phyloP scores from a whole-genome alignment of 2,113 vertebrate genomes.

The Rhinolophus ferrumequinum region DNA sequence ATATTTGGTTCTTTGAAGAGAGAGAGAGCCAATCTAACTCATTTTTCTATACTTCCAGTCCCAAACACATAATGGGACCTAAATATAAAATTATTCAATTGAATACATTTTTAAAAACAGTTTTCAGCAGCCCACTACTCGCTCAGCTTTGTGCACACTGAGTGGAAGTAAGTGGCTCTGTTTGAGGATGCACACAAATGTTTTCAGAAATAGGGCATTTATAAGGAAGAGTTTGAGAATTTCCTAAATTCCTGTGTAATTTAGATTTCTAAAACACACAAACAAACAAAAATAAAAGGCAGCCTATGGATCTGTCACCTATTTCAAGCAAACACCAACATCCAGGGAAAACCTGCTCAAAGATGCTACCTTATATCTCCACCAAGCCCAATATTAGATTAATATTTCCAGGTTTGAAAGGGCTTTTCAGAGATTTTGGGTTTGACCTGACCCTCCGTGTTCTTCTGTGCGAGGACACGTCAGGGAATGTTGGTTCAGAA shows the following conservation, averaged over 20 bases:
- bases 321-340: background rate
- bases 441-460: background rate
- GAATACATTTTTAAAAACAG: background rate
- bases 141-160: background rate
- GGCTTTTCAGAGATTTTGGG: background rate
- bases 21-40: background rate
- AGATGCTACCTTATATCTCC: rapidly evolving
- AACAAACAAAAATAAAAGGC: background rate
- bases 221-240: background rate
- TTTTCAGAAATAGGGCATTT: background rate
- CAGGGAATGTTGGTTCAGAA: background rate
- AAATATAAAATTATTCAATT: background rate
- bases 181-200: background rate
- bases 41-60: background rate
- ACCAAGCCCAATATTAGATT: background rate
- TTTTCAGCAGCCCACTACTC: background rate
- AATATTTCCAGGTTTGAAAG: background rate
- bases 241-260: background rate
- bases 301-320: background rate
- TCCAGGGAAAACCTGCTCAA: background rate
- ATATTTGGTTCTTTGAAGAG: background rate
- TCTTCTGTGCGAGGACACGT: background rate
- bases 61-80: background rate
- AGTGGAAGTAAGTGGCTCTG: background rate
- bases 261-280: background rate